Percentiles rank a stretch among this genome's conserved stretches.
Conservation (phyloP, 2,888 invertebrate species). For the Sabatieria punctata region DNA sequence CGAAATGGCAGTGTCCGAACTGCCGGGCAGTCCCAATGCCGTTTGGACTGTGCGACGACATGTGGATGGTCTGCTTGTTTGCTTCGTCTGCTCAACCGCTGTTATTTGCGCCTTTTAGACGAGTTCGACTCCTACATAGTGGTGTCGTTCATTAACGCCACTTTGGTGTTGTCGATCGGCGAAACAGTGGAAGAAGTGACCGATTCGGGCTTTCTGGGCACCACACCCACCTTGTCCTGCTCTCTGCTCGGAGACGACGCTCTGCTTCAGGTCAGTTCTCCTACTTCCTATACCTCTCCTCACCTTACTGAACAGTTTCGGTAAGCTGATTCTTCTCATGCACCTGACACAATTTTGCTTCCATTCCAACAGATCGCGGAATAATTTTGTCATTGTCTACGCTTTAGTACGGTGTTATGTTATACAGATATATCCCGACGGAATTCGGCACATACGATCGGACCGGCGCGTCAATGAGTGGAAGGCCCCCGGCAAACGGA, state of each 20-base stretch:
- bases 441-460: constrained; percentile 90
- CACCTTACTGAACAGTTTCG: too few relatives aligned
- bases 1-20: constrained; percentile 97
- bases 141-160: constrained; percentile 96
- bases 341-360: too few relatives aligned
- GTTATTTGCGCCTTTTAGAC: constrained; percentile 45
- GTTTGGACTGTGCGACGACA: constrained; percentile 96
- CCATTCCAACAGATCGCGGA: too few relatives aligned
- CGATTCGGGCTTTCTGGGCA: constrained; percentile 95
- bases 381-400: too few relatives aligned
- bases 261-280: constrained; percentile 69
- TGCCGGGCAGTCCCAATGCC: constrained; percentile 98
- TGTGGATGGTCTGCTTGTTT: constrained; percentile 58
- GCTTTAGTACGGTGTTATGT: neutral
- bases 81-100: neutral
- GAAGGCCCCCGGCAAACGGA: constrained; percentile 93
- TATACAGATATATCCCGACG: constrained; percentile 75
- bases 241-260: constrained; percentile 94
- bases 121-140: constrained; percentile 98
- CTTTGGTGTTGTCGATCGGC: constrained; percentile 92
- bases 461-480: constrained; percentile 98
- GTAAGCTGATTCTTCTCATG: neutral
- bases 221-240: constrained; percentile 94
- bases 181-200: constrained; percentile 99
- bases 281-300: neutral